These are phyloP conservation scores for Sylvicapra grimmia DNA, from an alignment of 2,113 vertebrate genomes.

Conservation along the genomic window DNA sequence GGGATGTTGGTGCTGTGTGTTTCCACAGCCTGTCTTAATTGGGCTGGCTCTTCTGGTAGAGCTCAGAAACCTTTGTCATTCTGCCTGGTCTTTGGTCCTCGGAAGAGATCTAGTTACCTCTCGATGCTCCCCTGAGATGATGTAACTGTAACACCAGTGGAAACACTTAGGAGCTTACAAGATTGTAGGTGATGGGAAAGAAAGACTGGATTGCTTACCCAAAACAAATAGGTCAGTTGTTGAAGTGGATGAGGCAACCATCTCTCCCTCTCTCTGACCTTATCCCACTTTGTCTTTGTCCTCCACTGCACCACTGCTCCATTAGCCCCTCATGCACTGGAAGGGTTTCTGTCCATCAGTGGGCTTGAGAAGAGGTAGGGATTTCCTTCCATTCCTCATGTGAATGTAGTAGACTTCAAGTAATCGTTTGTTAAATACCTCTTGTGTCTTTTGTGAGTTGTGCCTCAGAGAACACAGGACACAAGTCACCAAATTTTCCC, in stretches of 20 bases:
- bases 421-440: not conserved
- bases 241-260: not conserved
- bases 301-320: not conserved
- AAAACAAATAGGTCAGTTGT: not conserved
- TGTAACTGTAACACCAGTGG: not conserved
- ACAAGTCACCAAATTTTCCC: not conserved
- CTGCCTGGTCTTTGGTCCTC: not conserved
- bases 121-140: not conserved
- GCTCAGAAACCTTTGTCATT: not conserved
- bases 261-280: not conserved
- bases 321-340: not conserved
- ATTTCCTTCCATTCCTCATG: not conserved
- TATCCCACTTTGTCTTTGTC: not conserved
- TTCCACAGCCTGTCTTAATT: not conserved
- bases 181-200: not conserved
- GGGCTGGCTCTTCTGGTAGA: not conserved
- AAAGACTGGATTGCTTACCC: not conserved
- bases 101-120: not conserved
- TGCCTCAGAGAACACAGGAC: not conserved
- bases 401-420: not conserved
- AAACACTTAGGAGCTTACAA: not conserved
- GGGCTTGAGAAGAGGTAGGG: not conserved
- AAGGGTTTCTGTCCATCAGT: not conserved
- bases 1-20: not conserved
- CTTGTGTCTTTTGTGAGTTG: not conserved